Base-by-base conservation (phyloP, 30 jellyfish, hydroid and myxozoan genomes). In the Aurelia coerulea region DNA sequence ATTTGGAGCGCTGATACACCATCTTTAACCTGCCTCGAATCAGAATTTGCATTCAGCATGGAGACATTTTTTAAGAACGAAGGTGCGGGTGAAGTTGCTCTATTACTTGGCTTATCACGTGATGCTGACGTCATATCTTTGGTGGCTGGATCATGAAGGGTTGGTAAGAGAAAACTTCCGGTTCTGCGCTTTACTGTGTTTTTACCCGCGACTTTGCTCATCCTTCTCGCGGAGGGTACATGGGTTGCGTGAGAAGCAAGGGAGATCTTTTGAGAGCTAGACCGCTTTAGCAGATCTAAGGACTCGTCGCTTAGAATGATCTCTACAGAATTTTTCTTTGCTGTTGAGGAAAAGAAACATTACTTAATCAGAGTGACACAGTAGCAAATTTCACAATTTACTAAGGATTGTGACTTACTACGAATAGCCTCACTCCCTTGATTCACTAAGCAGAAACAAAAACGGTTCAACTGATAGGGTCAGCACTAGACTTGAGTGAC, bases 241-340 rank as follows among this genome's bases (percentile, higher is more conserved):
- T 76, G 41, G 11, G 34, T 37, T 7, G 41, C 32, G 13, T 75
- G 64, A 8, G 78, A 10, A 19, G 65, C 62, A n/a, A 31, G 33
- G 5, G 53, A 16, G 39, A 58, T 77, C 58, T 23, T 37, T 3
- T 65, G 52, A 13, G 78, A 60, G 15, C 35, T 68, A 33, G 87
- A 16, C 31, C 7, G 74, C 23, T 32, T 76, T 18, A 56, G 23
- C 14, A 15, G 15, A 19, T 34, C 14, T 31, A 60, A 59, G 60
- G 87, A 10, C 5, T 60, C 74, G 17, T 37, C 78, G 16, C 50
- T 77, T 34, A 62, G 50, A 29, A 31, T 62, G 42, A 65, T 74
- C 17, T 68, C 88, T 7, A 84, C 17, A 4, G 37, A 87, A 4
- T 68, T 32, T 29, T 59, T 56, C 54, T 53, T 75, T 51, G 85